Conservation (phyloP, 1,140 invertebrate genomes). For the Cecropterus lyciades region DNA sequence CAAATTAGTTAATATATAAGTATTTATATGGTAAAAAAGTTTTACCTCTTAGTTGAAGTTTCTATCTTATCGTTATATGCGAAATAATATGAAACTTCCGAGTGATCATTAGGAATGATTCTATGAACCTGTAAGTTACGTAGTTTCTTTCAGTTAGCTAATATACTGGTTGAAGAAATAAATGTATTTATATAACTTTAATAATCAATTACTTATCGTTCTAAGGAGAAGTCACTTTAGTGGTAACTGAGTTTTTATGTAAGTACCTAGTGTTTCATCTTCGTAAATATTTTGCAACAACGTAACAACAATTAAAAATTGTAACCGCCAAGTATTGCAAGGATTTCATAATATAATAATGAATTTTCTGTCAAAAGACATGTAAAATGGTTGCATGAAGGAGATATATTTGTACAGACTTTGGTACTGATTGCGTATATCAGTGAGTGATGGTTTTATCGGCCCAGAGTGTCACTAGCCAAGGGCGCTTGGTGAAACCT, state of each 20-base stretch:
- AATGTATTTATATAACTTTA: too few species aligned
- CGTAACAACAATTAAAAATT: not conserved
- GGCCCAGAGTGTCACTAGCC: slow-evolving; percentile 10
- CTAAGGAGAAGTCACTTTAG: too few species aligned
- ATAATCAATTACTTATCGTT: too few species aligned
- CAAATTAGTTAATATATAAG: not conserved
- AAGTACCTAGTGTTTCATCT: not conserved
- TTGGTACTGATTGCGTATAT: slow-evolving; percentile 16
- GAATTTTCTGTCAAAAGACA: slow-evolving; percentile 10
- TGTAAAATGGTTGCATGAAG: slow-evolving; percentile 12
- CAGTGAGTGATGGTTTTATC: slow-evolving; percentile 23
- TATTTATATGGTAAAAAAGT: not conserved
- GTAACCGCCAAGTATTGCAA: not conserved
- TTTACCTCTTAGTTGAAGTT: not conserved
- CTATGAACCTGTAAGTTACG: not conserved
- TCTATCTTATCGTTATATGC: not conserved
- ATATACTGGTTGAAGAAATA: too few species aligned
- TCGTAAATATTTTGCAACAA: not conserved
- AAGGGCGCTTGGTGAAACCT: slow-evolving; percentile 19
- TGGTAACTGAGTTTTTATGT: too few species aligned
- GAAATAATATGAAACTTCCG: not conserved
- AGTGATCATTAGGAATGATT: not conserved
- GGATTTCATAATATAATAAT: not conserved
- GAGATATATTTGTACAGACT: not conserved
- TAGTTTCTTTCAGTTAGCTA: too few species aligned